Percentiles rank a stretch among this genome's conserved stretches.
These are phyloP conservation scores for Nymphalis io DNA, from an alignment of 1,140 invertebrate species.

Conservation along the genomic window DNA sequence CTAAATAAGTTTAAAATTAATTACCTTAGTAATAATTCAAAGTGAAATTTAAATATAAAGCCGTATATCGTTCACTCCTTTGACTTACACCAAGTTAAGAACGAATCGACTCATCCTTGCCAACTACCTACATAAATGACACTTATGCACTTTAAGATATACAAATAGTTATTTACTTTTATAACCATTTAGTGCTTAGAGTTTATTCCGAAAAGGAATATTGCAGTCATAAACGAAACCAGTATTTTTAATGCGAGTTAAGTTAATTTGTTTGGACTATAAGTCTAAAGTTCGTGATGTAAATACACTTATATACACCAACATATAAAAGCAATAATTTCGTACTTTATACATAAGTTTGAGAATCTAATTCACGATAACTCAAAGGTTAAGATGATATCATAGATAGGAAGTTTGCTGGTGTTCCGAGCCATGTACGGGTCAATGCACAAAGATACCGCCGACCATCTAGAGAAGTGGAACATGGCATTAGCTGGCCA, in stretches of 20 bases:
- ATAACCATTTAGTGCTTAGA: slow-evolving; percentile 33
- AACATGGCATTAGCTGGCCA: slow-evolving; percentile 35
- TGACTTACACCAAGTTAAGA: slow-evolving; percentile 55
- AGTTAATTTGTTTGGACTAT: background rate
- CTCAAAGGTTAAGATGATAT: slow-evolving; percentile 40
- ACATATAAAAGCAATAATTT: background rate
- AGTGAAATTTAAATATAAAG: background rate
- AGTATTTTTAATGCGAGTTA: background rate
- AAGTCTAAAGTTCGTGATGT: background rate
- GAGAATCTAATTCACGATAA: slow-evolving; percentile 19
- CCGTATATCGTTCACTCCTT: slow-evolving; percentile 31
- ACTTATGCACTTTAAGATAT: slow-evolving; percentile 57
- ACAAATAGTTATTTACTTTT: slow-evolving; percentile 49
- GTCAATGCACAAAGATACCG: slow-evolving; percentile 74
- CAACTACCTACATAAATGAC: slow-evolving; percentile 62
- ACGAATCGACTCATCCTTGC: slow-evolving; percentile 65
- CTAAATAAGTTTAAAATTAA: too few species aligned
- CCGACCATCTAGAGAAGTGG: slow-evolving; percentile 53
- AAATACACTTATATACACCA: background rate
- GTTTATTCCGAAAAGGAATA: slow-evolving; percentile 9
- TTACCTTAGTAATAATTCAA: background rate
- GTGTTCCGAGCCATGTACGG: slow-evolving; percentile 62
- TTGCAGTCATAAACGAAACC: slow-evolving; percentile 5
- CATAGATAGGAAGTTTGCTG: slow-evolving; percentile 58
- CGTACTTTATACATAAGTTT: background rate